Base-by-base conservation (phyloP, 37 sponge, comb jelly and placozoan genomes). In the Ephydatia muelleri region DNA sequence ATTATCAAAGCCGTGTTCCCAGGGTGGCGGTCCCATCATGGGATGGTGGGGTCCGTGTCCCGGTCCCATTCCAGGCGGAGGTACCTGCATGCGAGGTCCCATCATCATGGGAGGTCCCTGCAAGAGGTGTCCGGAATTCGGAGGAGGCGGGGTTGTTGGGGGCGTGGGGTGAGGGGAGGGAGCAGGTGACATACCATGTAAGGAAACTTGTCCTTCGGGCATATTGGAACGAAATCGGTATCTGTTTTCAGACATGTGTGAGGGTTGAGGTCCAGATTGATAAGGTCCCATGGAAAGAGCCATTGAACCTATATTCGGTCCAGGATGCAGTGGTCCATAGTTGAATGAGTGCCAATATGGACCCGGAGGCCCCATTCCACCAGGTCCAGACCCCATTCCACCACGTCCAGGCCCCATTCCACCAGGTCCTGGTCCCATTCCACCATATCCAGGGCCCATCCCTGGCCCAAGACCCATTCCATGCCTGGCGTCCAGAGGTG, bases 101-200 rank as follows among this genome's bases (percentile, higher is more conserved):
- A 16, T 14, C 57, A 57, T 57, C 57, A 57, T 57, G 57, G 57
- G n/a, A 16, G 57, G 57, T 16, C 57, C 57, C 16, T 57, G 57
- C 16, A 21, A 11, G 19, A 11, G 57, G 57, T 57, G 57, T 14
- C 57, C 57, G 16, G 57, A 13, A 57, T 57, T 57, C 16, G 72
- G 33, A 43, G 87, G 87, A 2, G 88, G 88, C 5, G 88, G 88
- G 0, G 88, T 88, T 6, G 88, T 71, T 3, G 88, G 88, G 65
- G 88, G 88, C 64, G 88, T 88, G 38, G 88, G 88, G 64, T 78
- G 88, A 31, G 88, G 88, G 40, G 88, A 88, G 71, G 88, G 88
- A 0, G 88, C 88, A 0, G 88, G 88, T 0, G 88, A 88, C 49
- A 83, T 83, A 25, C 77, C 87, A 86, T 86, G 80, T n/a, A 72